Evolutionary conservation across 2,113 vertebrate genomes (phyloP), one percentile per base, ranked within the genome.

Genomic region (Vidua macroura): DNA sequence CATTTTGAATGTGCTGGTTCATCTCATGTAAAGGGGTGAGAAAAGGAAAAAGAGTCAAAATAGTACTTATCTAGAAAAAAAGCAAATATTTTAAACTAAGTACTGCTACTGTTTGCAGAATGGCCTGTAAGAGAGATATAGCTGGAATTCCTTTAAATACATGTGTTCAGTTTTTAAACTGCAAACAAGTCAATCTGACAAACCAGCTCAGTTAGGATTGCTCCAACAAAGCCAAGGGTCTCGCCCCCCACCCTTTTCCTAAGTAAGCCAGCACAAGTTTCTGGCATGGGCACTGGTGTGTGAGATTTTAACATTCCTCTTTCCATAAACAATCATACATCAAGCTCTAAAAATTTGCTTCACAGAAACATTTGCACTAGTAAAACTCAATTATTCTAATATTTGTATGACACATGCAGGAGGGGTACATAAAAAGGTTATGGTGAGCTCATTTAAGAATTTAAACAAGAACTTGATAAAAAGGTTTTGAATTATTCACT

Each of bases 401-500:
- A 81, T 90, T 82, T 96, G 95, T 93, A 88, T 95, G 92, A 96
- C 94, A 95, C 87, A 90, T 43, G 77, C 77, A 92, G 93, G 85
- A 95, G 69, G 86, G 76, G 73, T 88, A 56, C 73, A 88, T 56
- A 82, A 90, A 88, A 81, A 96, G 93, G 85, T 94, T 97, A 96
- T 12, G 66, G 88, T 96, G 94, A 96, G 96, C 94, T 96, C 92
- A 96, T 88, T 93, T 93, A 90, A 95, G 93, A 96, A 94, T 96
- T 96, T 94, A 96, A 93, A 97, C 94, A 97, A 84, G 79, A 35
- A 88, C 79, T 93, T 92, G 86, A 83, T 90, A 95, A 88, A 96
- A 95, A 96, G 69, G 37, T 92, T 81, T 67, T 96, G 56, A 92
- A 96, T 93, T 95, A 96, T 93, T 94, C 90, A 92, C 88, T 90